These are phyloP conservation scores for Melospiza georgiana DNA, from an alignment of 2,113 vertebrate species.

Conservation along the genomic window DNA sequence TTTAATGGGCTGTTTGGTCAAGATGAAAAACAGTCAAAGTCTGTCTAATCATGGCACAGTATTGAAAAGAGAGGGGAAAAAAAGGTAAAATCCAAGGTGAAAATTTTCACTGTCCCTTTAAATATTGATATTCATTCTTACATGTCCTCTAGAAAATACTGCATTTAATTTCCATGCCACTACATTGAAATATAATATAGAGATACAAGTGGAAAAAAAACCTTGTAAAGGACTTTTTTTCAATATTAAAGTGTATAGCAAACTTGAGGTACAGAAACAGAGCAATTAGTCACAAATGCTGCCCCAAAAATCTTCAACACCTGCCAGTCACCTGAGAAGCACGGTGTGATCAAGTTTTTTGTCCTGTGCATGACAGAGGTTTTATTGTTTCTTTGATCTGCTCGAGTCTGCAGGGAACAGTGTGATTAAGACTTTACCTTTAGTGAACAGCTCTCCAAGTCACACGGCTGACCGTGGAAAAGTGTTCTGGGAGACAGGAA, in stretches of 20 bases:
- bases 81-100: background rate
- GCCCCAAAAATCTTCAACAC: background rate
- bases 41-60: background rate
- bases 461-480: background rate
- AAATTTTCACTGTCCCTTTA: background rate
- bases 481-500: background rate
- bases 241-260: background rate
- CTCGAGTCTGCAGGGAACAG: background rate
- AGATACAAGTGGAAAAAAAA: background rate
- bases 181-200: background rate
- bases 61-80: background rate
- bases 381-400: conserved; percentile 32
- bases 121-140: background rate
- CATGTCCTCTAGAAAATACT: background rate
- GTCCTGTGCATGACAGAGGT: background rate
- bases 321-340: background rate
- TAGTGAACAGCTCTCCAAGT: background rate
- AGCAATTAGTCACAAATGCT: background rate
- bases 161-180: background rate
- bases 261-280: background rate
- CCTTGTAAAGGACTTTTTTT: background rate
- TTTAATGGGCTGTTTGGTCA: background rate
- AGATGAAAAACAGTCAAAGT: background rate
- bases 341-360: background rate
- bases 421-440: background rate